phyloP scores from a whole-genome alignment of 2,888 invertebrate genomes.

The Pandemis cinnamomeana region DNA sequence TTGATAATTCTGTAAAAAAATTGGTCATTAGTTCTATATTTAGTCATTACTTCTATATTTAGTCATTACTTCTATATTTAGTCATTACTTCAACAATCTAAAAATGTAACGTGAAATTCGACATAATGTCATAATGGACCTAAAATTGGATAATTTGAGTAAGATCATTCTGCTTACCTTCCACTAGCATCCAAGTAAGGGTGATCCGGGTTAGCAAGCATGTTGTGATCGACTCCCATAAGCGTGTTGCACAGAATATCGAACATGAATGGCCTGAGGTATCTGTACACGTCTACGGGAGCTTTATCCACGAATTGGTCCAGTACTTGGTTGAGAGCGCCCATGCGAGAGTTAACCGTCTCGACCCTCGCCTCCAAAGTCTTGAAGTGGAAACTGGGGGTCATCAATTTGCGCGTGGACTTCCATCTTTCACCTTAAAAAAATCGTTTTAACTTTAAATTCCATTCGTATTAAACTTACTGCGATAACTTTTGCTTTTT shows the following conservation, averaged over 20 bases:
- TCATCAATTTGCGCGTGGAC: slow-evolving; percentile 53
- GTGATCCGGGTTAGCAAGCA: slow-evolving; percentile 49
- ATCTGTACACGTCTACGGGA: slow-evolving; percentile 51
- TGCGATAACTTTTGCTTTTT: background rate
- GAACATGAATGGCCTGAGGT: slow-evolving; percentile 55
- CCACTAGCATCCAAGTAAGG: slow-evolving; percentile 51
- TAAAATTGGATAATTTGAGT: background rate
- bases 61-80: background rate
- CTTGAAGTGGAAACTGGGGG: slow-evolving; percentile 53
- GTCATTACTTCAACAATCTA: background rate
- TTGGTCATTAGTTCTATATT: background rate
- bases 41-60: background rate
- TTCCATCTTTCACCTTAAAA: slow-evolving; percentile 53
- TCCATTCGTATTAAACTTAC: background rate
- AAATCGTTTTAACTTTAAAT: background rate
- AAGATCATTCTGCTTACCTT: slow-evolving; percentile 43
- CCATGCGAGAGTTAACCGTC: slow-evolving; percentile 49
- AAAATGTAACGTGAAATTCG: no score
- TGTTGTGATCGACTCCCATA: slow-evolving; percentile 52
- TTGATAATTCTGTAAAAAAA: slow-evolving; percentile 49
- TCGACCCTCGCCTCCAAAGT: slow-evolving; percentile 50
- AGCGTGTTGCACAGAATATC: slow-evolving; percentile 52
- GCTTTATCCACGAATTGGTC: slow-evolving; percentile 45
- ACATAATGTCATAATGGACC: background rate
- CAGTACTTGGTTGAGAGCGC: slow-evolving; percentile 49